phyloP scores from a whole-genome alignment of 1,140 invertebrate species.

The Drosophila grimshawi region DNA sequence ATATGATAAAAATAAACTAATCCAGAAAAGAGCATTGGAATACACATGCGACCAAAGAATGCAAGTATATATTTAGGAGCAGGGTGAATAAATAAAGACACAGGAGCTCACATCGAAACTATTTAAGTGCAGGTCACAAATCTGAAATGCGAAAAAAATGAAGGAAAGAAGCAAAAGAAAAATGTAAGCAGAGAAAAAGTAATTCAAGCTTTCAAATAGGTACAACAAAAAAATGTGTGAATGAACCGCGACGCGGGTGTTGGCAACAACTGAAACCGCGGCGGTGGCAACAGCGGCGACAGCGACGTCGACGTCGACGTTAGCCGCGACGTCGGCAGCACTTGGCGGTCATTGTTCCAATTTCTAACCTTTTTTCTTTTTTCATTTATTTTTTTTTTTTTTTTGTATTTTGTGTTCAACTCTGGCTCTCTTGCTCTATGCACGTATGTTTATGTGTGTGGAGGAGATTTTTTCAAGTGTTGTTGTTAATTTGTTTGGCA shows the following conservation, averaged over 20 bases:
- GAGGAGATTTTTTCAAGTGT: constrained; percentile 65
- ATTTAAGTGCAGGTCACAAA: constrained; percentile 36
- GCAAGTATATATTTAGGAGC: background rate
- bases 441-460: constrained; percentile 31
- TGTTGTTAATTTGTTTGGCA: constrained; percentile 80
- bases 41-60: no score
- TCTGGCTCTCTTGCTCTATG: constrained; percentile 20
- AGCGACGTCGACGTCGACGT: background rate
- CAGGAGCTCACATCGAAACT: constrained; percentile 11
- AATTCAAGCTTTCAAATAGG: constrained; percentile 58
- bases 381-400: constrained; percentile 32
- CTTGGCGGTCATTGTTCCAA: constrained; percentile 80
- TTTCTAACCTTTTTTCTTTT: constrained; percentile 66
- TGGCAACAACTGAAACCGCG: constrained; percentile 24
- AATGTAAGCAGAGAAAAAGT: constrained; percentile 54
- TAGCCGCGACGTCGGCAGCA: constrained; percentile 41
- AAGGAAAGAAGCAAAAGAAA: constrained; percentile 22
- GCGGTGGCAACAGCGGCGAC: background rate
- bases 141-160: constrained; percentile 32
- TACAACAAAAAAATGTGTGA: constrained; percentile 66
- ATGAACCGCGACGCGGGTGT: constrained; percentile 58
- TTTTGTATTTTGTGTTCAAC: constrained; percentile 25
- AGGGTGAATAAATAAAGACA: background rate
- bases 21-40: no score
- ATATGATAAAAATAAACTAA: background rate